These are phyloP conservation scores for Coracias cyanogaster DNA, from an alignment of 2,797 vertebrate genomes.

Conservation along the genomic window DNA sequence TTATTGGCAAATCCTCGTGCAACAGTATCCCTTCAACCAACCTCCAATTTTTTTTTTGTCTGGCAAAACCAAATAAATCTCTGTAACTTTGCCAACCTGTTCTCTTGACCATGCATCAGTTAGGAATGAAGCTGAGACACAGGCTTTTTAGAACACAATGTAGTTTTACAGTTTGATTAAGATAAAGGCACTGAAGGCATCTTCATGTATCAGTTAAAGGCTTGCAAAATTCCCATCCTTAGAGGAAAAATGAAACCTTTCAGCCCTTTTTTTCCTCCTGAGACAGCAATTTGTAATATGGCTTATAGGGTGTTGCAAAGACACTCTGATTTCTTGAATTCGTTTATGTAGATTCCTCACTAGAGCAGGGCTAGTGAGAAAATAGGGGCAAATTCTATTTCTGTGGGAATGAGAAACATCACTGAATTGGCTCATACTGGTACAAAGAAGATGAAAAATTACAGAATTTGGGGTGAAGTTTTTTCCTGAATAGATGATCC, in stretches of 20 bases:
- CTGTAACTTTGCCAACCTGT: not conserved
- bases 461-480: not conserved
- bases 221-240: not conserved
- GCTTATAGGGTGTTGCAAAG: not conserved
- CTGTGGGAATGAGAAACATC: not conserved
- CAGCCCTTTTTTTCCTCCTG: not conserved
- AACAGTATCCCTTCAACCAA: not conserved
- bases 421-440: not conserved
- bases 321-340: not conserved
- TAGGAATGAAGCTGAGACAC: not conserved
- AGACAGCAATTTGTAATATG: not conserved
- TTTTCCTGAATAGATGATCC: not conserved
- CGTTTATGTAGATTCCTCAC: not conserved
- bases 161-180: not conserved
- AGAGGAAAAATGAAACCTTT: not conserved
- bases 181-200: not conserved
- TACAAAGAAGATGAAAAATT: not conserved
- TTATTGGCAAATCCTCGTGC: not conserved
- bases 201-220: fast-evolving
- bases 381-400: fast-evolving
- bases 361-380: not conserved
- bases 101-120: not conserved
- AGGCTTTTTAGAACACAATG: not conserved
- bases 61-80: not conserved
- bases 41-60: no score